Base-by-base conservation (phyloP, 2,888 invertebrate genomes). In the Nasonovia ribisnigri region DNA sequence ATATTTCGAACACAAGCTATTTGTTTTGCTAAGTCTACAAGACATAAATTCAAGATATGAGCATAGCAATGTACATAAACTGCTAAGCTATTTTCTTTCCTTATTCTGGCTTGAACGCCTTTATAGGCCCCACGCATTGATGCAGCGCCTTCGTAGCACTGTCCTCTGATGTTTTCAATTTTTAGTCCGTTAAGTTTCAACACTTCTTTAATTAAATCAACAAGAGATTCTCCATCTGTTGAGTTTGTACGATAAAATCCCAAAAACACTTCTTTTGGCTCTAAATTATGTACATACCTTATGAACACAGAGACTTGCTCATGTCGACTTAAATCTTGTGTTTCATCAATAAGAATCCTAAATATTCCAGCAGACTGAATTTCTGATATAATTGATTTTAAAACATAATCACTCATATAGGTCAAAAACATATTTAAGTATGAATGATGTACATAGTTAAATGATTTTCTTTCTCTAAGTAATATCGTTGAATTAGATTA, bases 121-220 rank as follows among this genome's bases (percentile, higher is more conserved):
- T 87, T 92, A 84, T 95, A 95, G 20, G 36, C 88, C 1, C 95
- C 95, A 0, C 94, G 94, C 95, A 95, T 95, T 90, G 95, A 95
- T 8, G 94, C 92, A 36, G 95, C 95, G 84, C 95, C 95, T 84
- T 95, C 95, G 36, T 95, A 95, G 11, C 94, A 95, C 60, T 95
- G 95, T 42, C 95, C 95, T 92, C 95, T 92, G 20, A 92, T 90
- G 46, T 57, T 43, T 54, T 89, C 84, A n/a, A 92, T 89, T 54
- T 92, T 51, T 1, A 92, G n/a, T 24, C 90, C 46, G 0, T 46
- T 46, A 46, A 60, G 11, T 16, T 54, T 88, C 8, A 88, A 54
- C 3, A 51, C 88, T 46, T 88, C 36, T 88, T 54, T 88, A 88
- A 54, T 26, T 54, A 51, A 88, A 29, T 54, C 87, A 87, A 46